A percentile compares a stretch with the other conserved stretches of the same genome.
phyloP scores from a whole-genome alignment of 2,113 vertebrate species.

The rabbit (Oryctolagus cuniculus) region mOryCun1.1 NC_091439.1:107570001-107570500 shows the following conservation, averaged over 20 bases:
- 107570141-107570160: background rate
- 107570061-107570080: background rate
- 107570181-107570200: background rate
- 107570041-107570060: background rate
- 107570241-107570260: background rate
- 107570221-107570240: background rate
- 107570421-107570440: too few species aligned
- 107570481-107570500: too few species aligned
- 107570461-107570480: too few species aligned
- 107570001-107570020: background rate
- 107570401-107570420: too few species aligned
- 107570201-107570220: background rate
- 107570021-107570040: background rate
- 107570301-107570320: background rate
- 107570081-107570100: background rate
- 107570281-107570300: background rate
- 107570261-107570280: background rate
- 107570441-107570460: too few species aligned
- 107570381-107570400: too few species aligned
- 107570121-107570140: background rate
- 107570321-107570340: too few species aligned
- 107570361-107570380: too few species aligned
- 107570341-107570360: too few species aligned
- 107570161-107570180: background rate
- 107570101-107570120: background rate